Conservation (phyloP, 2,888 invertebrate species). For the Spodoptera littoralis region DNA sequence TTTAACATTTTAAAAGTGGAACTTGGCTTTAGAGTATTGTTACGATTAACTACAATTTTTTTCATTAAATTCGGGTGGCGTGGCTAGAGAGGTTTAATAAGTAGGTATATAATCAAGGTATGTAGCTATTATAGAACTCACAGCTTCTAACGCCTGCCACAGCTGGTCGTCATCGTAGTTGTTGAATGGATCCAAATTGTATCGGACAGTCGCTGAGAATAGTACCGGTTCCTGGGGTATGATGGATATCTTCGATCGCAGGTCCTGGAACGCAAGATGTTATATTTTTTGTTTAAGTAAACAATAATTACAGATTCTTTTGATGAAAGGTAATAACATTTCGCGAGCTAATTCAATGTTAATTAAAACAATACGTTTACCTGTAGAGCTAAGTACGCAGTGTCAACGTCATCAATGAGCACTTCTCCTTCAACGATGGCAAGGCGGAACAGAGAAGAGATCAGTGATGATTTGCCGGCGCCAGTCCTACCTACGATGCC, state of each 20-base stretch:
- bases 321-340: too few species aligned
- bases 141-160: constrained; percentile 92
- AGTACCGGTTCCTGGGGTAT: constrained; percentile 94
- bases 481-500: constrained; percentile 96
- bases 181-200: constrained; percentile 93
- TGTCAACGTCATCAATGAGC: constrained; percentile 91
- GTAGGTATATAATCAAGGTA: background rate
- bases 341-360: background rate
- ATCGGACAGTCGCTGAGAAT: constrained; percentile 92
- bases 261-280: constrained; percentile 75
- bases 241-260: constrained; percentile 91
- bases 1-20: too few species aligned
- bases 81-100: too few species aligned
- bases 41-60: too few species aligned
- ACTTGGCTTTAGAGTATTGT: too few species aligned
- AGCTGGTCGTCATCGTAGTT: constrained; percentile 91
- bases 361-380: constrained; percentile 44
- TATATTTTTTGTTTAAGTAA: too few species aligned
- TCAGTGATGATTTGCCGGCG: constrained; percentile 94
- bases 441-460: constrained; percentile 93
- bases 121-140: constrained; percentile 69
- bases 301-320: too few species aligned
- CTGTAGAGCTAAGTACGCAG: constrained; percentile 77
- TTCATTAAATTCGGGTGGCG: too few species aligned
- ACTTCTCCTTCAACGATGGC: constrained; percentile 92